These are phyloP conservation scores for Emys orbicularis DNA, from an alignment of 2,797 vertebrate species.

Conservation along the genomic window DNA sequence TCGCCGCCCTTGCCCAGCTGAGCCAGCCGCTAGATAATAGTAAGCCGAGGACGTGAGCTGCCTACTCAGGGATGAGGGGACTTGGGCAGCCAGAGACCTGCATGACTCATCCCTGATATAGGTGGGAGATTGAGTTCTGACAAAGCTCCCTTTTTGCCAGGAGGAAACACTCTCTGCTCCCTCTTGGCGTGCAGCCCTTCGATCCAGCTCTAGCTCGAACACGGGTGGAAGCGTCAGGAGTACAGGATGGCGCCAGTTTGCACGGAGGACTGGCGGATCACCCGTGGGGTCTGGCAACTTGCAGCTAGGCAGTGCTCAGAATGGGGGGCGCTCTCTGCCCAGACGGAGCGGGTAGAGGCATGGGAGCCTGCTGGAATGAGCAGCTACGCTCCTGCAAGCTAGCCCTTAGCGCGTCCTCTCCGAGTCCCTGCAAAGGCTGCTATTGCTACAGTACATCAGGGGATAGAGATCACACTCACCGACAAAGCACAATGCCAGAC, in stretches of 20 bases:
- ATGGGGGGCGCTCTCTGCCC: no score
- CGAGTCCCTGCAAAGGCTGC: neutral
- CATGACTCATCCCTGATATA: neutral
- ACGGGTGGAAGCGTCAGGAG: no score
- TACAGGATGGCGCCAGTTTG: neutral
- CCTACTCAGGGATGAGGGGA: neutral
- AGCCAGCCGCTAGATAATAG: neutral
- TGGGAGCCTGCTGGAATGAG: neutral
- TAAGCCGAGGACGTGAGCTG: neutral
- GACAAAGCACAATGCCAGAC: neutral
- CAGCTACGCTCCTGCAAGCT: neutral
- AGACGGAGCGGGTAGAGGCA: neutral
- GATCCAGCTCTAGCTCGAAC: neutral
- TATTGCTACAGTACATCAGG: neutral
- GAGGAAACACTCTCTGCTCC: neutral
- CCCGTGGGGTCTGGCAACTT: no score
- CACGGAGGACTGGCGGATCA: neutral
- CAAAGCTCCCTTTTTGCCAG: no score
- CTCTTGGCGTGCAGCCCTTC: neutral
- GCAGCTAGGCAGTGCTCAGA: neutral
- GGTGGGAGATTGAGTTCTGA: neutral
- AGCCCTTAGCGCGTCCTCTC: neutral
- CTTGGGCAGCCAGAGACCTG: neutral
- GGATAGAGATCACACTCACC: neutral
- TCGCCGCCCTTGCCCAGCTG: neutral